Percentiles rank a stretch among this genome's conserved stretches.
Conservation (phyloP, 2,888 invertebrate species). For the Villa cingulata region DNA sequence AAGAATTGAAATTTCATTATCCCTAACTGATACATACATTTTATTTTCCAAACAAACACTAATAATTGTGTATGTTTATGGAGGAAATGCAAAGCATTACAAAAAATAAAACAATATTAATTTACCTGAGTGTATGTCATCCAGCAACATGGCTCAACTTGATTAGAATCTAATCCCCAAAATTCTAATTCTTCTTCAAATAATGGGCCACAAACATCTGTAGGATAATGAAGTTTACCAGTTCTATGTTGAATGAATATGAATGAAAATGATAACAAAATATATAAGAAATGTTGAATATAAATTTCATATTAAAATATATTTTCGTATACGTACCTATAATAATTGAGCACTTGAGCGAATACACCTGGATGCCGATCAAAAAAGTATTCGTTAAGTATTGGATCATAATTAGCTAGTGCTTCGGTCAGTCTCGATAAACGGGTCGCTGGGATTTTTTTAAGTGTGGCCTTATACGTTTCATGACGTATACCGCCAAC, state of each 20-base stretch:
- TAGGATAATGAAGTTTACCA: constrained; percentile 97
- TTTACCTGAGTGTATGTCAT: constrained; percentile 93
- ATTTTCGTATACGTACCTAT: constrained; percentile 45
- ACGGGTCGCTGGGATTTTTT: constrained; percentile 94
- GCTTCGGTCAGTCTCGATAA: constrained; percentile 91
- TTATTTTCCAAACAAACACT: too few relatives aligned
- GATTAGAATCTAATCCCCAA: constrained; percentile 98
- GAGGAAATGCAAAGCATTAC: too few relatives aligned
- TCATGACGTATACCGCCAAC: constrained; percentile 97
- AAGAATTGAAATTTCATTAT: too few relatives aligned
- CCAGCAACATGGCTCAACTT: constrained; percentile 99
- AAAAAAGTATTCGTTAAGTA: constrained; percentile 99
- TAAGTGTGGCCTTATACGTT: constrained; percentile 88
- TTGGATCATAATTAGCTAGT: constrained; percentile 96
- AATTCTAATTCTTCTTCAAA: constrained; percentile 99
- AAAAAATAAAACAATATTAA: not conserved
- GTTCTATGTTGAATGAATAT: constrained; percentile 51
- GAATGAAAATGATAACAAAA: too few relatives aligned
- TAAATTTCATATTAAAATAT: too few relatives aligned
- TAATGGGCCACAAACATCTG: constrained; percentile 96
- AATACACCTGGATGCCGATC: constrained; percentile 94
- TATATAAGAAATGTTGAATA: too few relatives aligned
- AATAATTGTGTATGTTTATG: too few relatives aligned
- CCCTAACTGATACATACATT: too few relatives aligned
- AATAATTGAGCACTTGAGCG: constrained; percentile 94